A percentile compares a stretch with the other conserved stretches of the same genome.
Evolutionary conservation across 2,888 invertebrate species (phyloP).

Genomic region (Trichopria drosophilae): DNA sequence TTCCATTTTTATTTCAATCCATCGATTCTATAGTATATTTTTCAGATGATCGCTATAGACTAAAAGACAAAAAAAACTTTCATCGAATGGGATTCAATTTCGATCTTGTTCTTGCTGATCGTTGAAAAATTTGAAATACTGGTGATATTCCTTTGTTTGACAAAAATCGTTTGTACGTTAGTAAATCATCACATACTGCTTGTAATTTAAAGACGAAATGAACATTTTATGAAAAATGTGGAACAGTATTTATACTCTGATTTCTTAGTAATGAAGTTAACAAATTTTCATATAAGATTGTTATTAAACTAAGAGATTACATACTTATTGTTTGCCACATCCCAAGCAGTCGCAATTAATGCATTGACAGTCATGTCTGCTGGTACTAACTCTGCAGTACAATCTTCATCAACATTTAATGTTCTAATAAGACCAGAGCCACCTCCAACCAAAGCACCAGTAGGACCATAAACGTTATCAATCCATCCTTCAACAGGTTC

Average conservation of each 20-base stretch:
- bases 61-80: no score
- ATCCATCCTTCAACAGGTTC: constrained; percentile 69
- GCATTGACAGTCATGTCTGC: constrained; percentile 59
- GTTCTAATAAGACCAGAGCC: constrained; percentile 65
- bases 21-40: no score
- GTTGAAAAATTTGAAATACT: no score
- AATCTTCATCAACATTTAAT: constrained; percentile 46
- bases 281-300: constrained; percentile 7
- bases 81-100: no score
- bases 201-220: no score
- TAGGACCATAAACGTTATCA: constrained; percentile 69
- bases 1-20: no score
- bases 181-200: no score
- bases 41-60: no score
- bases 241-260: constrained; percentile 8
- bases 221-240: neutral
- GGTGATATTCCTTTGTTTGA: no score
- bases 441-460: constrained; percentile 58
- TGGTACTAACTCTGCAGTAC: constrained; percentile 57
- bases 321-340: constrained; percentile 57
- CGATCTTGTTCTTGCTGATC: no score
- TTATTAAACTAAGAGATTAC: constrained; percentile 21
- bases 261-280: neutral
- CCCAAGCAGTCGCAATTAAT: constrained; percentile 57
- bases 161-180: no score